phyloP scores from a whole-genome alignment of 2,888 invertebrate species.

The Drosophila tanythrix region DNA sequence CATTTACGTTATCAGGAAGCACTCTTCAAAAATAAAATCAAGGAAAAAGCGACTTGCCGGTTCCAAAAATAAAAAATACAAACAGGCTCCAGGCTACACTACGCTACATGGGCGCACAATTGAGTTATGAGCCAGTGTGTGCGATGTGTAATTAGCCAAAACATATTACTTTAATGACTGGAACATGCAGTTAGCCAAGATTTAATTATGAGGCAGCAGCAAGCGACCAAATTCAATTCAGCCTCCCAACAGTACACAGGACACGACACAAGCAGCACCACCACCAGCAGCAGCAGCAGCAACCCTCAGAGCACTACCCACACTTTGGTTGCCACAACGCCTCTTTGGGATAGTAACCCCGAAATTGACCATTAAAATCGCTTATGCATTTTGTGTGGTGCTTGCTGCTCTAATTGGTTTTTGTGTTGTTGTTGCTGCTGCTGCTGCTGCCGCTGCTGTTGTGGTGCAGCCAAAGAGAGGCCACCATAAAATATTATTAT shows the following conservation, averaged over 20 bases:
- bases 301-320: slow-evolving; percentile 4
- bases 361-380: slow-evolving; percentile 71
- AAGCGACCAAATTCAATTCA: slow-evolving; percentile 59
- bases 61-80: slow-evolving; percentile 3
- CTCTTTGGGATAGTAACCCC: slow-evolving; percentile 17
- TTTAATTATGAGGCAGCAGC: slow-evolving; percentile 65
- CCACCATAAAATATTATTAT: slow-evolving; percentile 68
- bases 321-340: background rate
- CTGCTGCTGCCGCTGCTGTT: slow-evolving; percentile 3
- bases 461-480: slow-evolving; percentile 17
- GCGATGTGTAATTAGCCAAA: slow-evolving; percentile 63
- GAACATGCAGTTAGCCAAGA: slow-evolving; percentile 65
- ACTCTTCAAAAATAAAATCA: slow-evolving; percentile 10
- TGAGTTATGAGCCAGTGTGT: slow-evolving; percentile 52
- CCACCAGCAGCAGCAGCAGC: slow-evolving; percentile 9
- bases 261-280: slow-evolving; percentile 15
- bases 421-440: slow-evolving; percentile 10
- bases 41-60: background rate
- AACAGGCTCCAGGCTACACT: slow-evolving; percentile 14
- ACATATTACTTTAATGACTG: slow-evolving; percentile 71
- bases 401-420: slow-evolving; percentile 63
- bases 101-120: slow-evolving; percentile 36
- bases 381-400: slow-evolving; percentile 67
- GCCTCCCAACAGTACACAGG: slow-evolving; percentile 15
- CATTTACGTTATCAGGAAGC: slow-evolving; percentile 17